phyloP scores from a whole-genome alignment of 1,140 invertebrate genomes.

The Meloidogyne exigua region DNA sequence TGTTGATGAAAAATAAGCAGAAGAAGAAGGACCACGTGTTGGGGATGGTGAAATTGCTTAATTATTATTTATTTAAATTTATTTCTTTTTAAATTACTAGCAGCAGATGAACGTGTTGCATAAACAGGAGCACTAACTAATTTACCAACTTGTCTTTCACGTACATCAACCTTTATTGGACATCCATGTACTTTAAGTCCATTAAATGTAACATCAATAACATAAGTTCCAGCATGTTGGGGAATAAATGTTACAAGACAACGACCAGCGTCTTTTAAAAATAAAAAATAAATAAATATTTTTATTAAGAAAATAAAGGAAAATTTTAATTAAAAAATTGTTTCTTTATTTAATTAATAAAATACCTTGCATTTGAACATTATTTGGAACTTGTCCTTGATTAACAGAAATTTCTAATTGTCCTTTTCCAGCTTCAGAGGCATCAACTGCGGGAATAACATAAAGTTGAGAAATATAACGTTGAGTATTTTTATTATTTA shows the following conservation, averaged over 20 bases:
- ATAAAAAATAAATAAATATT: background rate
- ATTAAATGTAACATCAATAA: constrained; percentile 97
- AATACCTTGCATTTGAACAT: constrained; percentile 79
- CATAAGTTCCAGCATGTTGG: constrained; percentile 71
- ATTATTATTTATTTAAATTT: constrained; percentile 29
- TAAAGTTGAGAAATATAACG: constrained; percentile 62
- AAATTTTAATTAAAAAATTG: no score
- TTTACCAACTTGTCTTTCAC: constrained; percentile 61
- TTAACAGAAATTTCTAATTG: constrained; percentile 96
- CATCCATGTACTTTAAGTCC: constrained; percentile 80
- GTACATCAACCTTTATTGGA: constrained; percentile 60
- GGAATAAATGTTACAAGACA: constrained; percentile 93
- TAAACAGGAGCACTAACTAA: constrained; percentile 52
- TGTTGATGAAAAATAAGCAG: constrained; percentile 46
- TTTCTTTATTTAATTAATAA: no score
- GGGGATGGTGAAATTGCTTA: constrained; percentile 7
- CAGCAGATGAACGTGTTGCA: constrained; percentile 13
- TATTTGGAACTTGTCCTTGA: constrained; percentile 93
- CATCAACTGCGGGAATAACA: constrained; percentile 76
- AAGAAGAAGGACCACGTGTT: constrained; percentile 47
- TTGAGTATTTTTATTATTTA: background rate
- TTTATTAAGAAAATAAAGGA: no score
- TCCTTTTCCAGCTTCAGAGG: constrained; percentile 89
- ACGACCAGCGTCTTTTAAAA: constrained; percentile 75
- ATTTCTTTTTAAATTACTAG: constrained; percentile 16